Base-by-base conservation (phyloP, 2,888 invertebrate genomes). In the Ophraella communa region DNA sequence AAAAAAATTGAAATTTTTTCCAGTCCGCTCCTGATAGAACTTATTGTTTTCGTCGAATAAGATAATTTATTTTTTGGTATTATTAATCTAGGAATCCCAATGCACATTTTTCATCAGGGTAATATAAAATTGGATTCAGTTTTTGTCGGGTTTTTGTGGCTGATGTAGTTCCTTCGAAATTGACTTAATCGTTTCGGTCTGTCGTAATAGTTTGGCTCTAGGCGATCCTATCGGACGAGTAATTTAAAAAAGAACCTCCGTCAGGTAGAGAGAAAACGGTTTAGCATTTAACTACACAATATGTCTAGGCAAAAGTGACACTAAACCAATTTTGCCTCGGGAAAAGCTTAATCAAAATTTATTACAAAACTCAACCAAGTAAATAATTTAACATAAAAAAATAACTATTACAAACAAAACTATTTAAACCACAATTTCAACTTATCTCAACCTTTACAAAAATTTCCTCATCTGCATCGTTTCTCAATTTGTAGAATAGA, bases 41-140 rank as follows among this genome's bases (percentile, higher is more conserved):
- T 60, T 57, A 65, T 61, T 64, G 64, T 66, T 65, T 59, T 67
- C 56, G 59, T 51, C 58, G 57, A 54, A 51, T 59, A 65, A 69
- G 68, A 66, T 70, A 71, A 74, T 74, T 73, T 73, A 74, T 74
- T 71, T 71, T 70, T 65, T 33, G 54, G 64, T 55, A 60, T 59
- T 69, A 59, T 53, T 61, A 68, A 71, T 70, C 68, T 74, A 70
- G 69, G 70, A 71, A 69, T 68, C 64, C 47, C 55, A 69, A 69
- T 70, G 70, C 70, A 68, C 69, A 71, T 71, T 69, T 71, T 71
- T 66, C 65, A 68, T 67, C 58, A 69, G 75, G 75, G 72, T 75
- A 76, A 75, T 77, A 75, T 73, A 73, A 78, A 78, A 78, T 79
- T 78, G 76, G 79, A 75, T 80, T 76, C 75, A 73, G 75, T 77